A percentile compares a stretch with the other conserved stretches of the same genome.
phyloP scores from a whole-genome alignment of 1,140 invertebrate species.

The Mycetomoellerius zeteki region DNA sequence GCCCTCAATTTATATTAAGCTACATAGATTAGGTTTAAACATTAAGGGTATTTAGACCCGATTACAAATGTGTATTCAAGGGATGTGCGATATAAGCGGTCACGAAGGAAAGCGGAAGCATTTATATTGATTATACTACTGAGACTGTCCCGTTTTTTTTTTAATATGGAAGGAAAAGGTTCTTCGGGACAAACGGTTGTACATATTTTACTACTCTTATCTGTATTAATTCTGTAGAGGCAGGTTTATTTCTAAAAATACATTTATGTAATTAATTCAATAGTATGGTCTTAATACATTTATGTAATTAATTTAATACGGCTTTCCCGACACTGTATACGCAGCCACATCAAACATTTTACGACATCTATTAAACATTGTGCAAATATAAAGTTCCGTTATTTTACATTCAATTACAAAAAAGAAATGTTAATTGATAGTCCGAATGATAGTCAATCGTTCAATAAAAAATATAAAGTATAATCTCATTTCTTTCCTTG shows the following conservation, averaged over 20 bases:
- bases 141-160: constrained; percentile 1
- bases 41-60: constrained; percentile 42
- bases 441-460: no score
- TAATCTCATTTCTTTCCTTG: not conserved
- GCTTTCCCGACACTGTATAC: not conserved
- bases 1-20: constrained; percentile 12
- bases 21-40: constrained; percentile 36
- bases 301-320: constrained; percentile 2
- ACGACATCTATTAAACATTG: not conserved
- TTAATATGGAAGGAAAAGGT: not conserved
- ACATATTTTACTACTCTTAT: constrained; percentile 55
- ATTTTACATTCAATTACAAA: not conserved
- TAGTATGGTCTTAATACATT: no score
- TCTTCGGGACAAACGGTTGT: constrained; percentile 36
- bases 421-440: not conserved
- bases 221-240: not conserved
- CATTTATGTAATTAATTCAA: constrained; percentile 10
- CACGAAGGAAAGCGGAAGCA: not conserved
- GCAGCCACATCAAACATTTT: not conserved
- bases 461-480: not conserved
- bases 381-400: not conserved
- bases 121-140: constrained; percentile 8
- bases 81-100: constrained; percentile 18
- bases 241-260: constrained; percentile 15
- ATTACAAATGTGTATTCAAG: constrained; percentile 55